Conservation (phyloP, 92 coral and sea anemone genomes). For the Palythoa caribaeorum region DNA sequence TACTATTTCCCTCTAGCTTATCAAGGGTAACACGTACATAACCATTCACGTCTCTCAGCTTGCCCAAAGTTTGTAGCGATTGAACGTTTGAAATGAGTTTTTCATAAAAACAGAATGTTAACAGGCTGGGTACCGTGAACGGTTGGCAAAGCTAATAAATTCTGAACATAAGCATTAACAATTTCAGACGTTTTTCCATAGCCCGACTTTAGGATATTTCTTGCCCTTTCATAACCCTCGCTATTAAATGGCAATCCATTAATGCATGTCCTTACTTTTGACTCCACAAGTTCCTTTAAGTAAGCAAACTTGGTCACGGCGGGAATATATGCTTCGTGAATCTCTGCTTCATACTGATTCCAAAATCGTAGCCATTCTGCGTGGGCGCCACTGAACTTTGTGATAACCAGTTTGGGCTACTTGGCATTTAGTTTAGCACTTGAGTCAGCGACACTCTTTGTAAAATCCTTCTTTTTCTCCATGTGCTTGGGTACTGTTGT, state of each 20-base stretch:
- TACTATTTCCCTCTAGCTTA: slow-evolving; percentile 68
- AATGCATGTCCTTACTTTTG: slow-evolving; percentile 41
- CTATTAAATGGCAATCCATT: slow-evolving; percentile 58
- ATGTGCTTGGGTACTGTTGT: slow-evolving; percentile 36
- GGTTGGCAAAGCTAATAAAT: slow-evolving; percentile 56
- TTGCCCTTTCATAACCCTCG: slow-evolving; percentile 68
- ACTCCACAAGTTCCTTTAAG: slow-evolving; percentile 48
- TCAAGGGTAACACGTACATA: slow-evolving; percentile 63
- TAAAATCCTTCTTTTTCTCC: slow-evolving; percentile 17
- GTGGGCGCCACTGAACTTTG: slow-evolving; percentile 51
- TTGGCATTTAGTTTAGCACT: slow-evolving; percentile 42
- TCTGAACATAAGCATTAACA: slow-evolving; percentile 65
- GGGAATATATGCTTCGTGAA: slow-evolving; percentile 49
- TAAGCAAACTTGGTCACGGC: slow-evolving; percentile 64
- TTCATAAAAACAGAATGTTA: not conserved
- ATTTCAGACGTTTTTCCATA: slow-evolving; percentile 73
- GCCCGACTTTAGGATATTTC: slow-evolving; percentile 56
- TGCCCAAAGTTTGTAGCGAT: slow-evolving; percentile 65
- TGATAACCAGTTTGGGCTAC: slow-evolving; percentile 56
- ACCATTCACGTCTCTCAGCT: slow-evolving; percentile 63
- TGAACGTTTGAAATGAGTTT: slow-evolving; percentile 60
- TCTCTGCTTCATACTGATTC: slow-evolving; percentile 58
- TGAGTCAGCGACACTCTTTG: not conserved
- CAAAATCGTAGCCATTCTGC: slow-evolving; percentile 63
- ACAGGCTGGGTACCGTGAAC: slow-evolving; percentile 64